Base-by-base conservation (phyloP, 1,140 invertebrate species). In the Drosophila sp. region DNA sequence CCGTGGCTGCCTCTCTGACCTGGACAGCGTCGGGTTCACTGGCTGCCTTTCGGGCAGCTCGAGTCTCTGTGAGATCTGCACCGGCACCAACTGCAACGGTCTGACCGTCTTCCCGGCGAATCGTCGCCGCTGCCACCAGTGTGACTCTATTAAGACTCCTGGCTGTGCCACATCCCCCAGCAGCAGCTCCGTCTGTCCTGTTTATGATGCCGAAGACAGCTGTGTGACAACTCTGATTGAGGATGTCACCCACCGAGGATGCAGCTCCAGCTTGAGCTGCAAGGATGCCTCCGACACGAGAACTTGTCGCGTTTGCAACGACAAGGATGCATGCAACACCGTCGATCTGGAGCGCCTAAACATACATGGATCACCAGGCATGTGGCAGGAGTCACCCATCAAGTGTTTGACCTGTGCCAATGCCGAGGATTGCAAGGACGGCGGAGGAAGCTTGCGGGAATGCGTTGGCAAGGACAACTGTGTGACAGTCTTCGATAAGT, bases 301-400 rank as follows among this genome's bases (percentile, higher is more conserved):
- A 11, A 89, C 72, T 0, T 91, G 90, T 32, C 83, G 90, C 25
- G 25, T 69, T 9, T 91, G 90, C 59, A 75, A 18, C 18, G 38
- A 34, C 1, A 16, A 6, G 4, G 43, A 84, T 25, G 46, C 40
- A 14, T 91, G 90, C 64, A 91, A 91, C 71, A 90, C 87, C 0
- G 25, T 89, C 7, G 62, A 91, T 21, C 61, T 91, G 16, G 78
- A 78, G 4, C 59, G 43, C 0, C 6, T 70, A 0, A 25, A 50
- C 34, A 48, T 54, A 6, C 74, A 91, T 40, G 90, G 90, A 3
- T n/a, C 9, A 7, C 90, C 90, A 0, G 90, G 90, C 3, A 25
- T 4, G 0, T 91, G 90, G 90, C 90, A 91, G 6, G 14, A 70
- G 16, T 29, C 78, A 0, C 90, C 90, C 14, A 78, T 91, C 11